phyloP scores from a whole-genome alignment of 2,113 vertebrate species.

The Loxodonta africana region DNA sequence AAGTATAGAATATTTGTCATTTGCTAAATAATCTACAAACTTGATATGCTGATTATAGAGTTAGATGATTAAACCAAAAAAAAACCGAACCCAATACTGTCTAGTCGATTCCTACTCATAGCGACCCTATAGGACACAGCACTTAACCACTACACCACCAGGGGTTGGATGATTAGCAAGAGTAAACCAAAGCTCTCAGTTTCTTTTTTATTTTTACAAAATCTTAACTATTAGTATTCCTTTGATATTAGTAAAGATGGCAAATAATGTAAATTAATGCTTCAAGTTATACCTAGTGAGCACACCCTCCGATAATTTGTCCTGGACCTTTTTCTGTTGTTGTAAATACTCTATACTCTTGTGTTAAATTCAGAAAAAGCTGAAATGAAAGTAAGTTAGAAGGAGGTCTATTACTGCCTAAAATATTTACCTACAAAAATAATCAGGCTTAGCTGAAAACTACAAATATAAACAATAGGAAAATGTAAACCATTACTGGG shows the following conservation, averaged over 20 bases:
- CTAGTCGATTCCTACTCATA: no score
- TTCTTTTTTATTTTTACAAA: conserved; percentile 23
- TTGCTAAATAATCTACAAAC: conserved; percentile 17
- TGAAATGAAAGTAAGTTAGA: not conserved
- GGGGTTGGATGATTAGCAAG: not conserved
- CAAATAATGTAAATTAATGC: not conserved
- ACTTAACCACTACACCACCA: no score
- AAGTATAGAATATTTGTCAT: not conserved
- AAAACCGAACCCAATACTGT: no score
- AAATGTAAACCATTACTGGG: not conserved
- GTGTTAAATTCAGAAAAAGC: not conserved
- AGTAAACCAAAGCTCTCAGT: not conserved
- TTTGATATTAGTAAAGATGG: not conserved
- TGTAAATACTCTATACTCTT: not conserved
- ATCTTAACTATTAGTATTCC: not conserved
- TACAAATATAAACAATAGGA: not conserved
- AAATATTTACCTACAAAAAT: not conserved
- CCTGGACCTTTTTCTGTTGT: not conserved
- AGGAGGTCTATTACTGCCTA: not conserved
- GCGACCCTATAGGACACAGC: no score
- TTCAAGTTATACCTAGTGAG: not conserved
- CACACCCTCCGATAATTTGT: not conserved
- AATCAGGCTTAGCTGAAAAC: not conserved
- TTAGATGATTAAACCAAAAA: not conserved
- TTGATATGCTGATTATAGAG: not conserved